These are phyloP conservation scores for Callopanchax toddi DNA, from an alignment of 2,113 vertebrate genomes.

Conservation along the genomic window DNA sequence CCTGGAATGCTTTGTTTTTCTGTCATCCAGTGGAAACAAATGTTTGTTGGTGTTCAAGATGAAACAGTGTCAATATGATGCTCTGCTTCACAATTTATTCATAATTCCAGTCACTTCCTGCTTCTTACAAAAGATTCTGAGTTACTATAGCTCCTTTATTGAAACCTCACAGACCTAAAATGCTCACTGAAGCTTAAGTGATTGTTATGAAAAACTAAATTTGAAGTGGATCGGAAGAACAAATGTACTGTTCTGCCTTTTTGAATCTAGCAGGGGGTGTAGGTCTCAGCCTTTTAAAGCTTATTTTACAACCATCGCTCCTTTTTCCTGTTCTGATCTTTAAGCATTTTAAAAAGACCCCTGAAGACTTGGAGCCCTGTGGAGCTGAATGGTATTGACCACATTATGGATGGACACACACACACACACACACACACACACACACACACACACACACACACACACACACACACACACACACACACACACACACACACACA, in stretches of 20 bases:
- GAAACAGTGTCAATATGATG: conserved; percentile 27
- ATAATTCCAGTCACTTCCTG: conserved; percentile 35
- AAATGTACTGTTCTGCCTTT: neutral
- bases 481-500: conserved; percentile 21
- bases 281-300: neutral
- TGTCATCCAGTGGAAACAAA: conserved; percentile 26
- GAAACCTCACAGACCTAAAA: conserved; percentile 4
- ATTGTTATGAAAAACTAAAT: conserved; percentile 5
- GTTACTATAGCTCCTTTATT: neutral
- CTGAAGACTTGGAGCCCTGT: neutral
- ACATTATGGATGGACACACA: conserved; percentile 30
- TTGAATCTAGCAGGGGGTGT: neutral
- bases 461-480: neutral
- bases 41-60: conserved; percentile 50
- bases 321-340: neutral
- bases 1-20: neutral
- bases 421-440: conserved; percentile 1
- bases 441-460: too few species aligned
- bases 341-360: conserved; percentile 19
- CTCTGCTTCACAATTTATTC: conserved; percentile 48
- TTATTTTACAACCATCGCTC: conserved; percentile 4
- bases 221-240: conserved; percentile 12
- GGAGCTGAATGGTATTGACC: conserved; percentile 41
- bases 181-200: neutral
- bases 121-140: conserved; percentile 10